phyloP scores from a whole-genome alignment of 2,888 invertebrate species.

The Rhamnusium bicolor region DNA sequence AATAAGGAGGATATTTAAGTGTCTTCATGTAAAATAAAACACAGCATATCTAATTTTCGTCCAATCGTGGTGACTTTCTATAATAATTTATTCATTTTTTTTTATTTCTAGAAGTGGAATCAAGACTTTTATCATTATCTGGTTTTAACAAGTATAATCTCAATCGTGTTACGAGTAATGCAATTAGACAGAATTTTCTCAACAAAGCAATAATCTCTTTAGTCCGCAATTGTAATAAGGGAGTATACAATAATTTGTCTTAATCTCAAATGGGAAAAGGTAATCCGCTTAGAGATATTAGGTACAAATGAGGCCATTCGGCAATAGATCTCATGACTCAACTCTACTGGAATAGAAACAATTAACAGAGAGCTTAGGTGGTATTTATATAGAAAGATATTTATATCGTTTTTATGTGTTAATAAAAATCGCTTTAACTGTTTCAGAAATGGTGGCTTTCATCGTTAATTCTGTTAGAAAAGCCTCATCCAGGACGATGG shows the following conservation, averaged over 20 bases:
- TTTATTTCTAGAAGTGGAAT: background rate
- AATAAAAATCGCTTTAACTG: constrained; percentile 2
- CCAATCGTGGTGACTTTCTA: background rate
- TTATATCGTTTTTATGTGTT: constrained; percentile 3
- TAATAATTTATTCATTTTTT: background rate
- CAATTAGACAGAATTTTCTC: constrained; percentile 16
- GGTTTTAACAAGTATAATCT: constrained; percentile 20
- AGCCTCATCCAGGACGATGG: background rate
- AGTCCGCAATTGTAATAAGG: constrained; percentile 26
- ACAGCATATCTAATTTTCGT: background rate
- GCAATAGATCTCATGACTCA: constrained; percentile 49
- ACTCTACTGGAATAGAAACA: constrained; percentile 40
- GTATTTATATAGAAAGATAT: constrained; percentile 1
- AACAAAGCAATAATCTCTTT: constrained; percentile 11
- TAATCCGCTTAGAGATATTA: constrained; percentile 53
- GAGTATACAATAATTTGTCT: constrained; percentile 51
- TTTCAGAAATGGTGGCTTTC: background rate
- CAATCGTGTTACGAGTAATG: constrained; percentile 1
- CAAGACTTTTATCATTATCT: background rate
- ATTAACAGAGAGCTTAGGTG: constrained; percentile 20
- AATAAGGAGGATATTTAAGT: too few species aligned
- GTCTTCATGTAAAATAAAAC: too few species aligned
- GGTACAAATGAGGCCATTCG: constrained; percentile 50
- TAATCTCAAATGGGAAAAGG: constrained; percentile 43
- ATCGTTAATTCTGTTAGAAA: background rate